Conservation (phyloP, 2,113 vertebrate species). For the Chionis minor region DNA sequence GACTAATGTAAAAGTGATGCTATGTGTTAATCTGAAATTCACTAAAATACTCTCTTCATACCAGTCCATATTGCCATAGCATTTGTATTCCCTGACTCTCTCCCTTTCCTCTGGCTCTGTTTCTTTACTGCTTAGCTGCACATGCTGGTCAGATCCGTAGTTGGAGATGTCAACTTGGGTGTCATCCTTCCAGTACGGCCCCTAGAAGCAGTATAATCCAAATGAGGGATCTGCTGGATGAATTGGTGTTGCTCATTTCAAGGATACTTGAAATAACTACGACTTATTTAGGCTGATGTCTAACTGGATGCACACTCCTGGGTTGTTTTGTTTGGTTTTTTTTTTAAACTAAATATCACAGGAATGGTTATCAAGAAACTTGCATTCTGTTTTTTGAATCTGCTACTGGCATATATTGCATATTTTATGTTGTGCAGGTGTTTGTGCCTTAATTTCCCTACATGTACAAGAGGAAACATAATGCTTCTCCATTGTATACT, state of each 20-base stretch:
- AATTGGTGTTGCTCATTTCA: not conserved
- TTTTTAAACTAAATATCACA: not conserved
- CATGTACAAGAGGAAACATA: not conserved
- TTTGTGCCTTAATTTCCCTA: not conserved
- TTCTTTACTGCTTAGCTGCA: not conserved
- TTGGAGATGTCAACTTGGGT: not conserved
- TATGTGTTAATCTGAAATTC: not conserved
- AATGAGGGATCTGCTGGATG: not conserved
- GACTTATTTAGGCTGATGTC: not conserved
- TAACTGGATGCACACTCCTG: not conserved
- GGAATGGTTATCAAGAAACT: not conserved
- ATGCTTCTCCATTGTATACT: not conserved
- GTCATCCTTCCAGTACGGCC: not conserved
- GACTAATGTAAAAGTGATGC: not conserved
- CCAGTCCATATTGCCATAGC: not conserved
- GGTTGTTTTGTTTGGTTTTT: not conserved
- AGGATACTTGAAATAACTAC: not conserved
- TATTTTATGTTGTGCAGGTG: fast-evolving
- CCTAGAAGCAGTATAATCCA: not conserved
- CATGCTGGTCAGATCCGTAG: not conserved
- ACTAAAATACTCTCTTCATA: not conserved
- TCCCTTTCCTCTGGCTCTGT: not conserved
- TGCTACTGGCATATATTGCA: not conserved
- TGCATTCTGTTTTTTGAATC: not conserved
- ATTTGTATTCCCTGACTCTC: not conserved